Evolutionary conservation across 2,113 vertebrate species (phyloP), one percentile per base, ranked within the genome.

Genomic region (Oreotrochilus melanogaster): DNA sequence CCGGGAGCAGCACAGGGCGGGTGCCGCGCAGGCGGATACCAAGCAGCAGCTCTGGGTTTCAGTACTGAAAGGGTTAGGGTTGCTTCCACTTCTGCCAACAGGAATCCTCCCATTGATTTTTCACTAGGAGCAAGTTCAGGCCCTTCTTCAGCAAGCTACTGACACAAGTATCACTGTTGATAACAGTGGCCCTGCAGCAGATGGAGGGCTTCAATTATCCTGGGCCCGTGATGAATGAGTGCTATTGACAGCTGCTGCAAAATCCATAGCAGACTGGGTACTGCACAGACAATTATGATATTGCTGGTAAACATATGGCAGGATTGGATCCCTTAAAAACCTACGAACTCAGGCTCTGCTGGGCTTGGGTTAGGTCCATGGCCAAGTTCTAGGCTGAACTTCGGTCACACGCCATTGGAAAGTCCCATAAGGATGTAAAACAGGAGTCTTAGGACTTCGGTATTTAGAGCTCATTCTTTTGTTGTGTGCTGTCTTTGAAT

Each of bases 161-260:
- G 86, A 96, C 95, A 96, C 89, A 93, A 97, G 95, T 96, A 95
- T 94, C 84, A 83, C 82, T 80, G 92, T 83, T 97, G 93, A 80
- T 90, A 92, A 84, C 28, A 83, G 93, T 94, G 94, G 89, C 93
- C 92, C 92, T 96, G 94, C 53, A 96, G 96, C 96, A 97, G 96
- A 96, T 97, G 96, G 96, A 97, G 93, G 1, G 64, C 69, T 91
- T 96, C 96, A 97, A 97, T 97, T 96, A 97, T 97, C 96, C 47
- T 69, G 93, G 84, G 91, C 75, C 93, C 1, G 18, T 93, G 94
- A 96, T 93, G 94, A 95, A 91, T 87, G 96, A 94, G 79, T 39
- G 88, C 92, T 96, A 93, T 96, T 93, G 96, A 96, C 96, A 96
- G 94, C 94, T 97, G 96, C 95, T 86, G 86, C 87, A 97, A 97